Evolutionary conservation across 2,888 invertebrate genomes (phyloP).

Genomic region (Drosophila rubida): DNA sequence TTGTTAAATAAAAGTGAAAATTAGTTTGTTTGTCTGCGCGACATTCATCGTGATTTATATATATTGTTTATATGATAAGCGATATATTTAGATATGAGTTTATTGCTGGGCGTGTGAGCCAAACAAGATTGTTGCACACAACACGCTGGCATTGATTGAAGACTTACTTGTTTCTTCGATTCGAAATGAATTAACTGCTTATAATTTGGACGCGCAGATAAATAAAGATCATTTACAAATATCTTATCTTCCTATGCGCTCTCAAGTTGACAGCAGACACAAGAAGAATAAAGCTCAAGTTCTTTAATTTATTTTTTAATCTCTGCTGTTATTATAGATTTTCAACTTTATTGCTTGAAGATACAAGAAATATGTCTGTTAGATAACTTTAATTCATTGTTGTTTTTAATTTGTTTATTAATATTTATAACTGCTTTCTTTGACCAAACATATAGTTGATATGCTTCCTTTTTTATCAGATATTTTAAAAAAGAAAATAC

Average conservation of each 20-base stretch:
- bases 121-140: constrained; percentile 32
- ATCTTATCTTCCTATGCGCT: neutral
- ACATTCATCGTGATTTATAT: constrained; percentile 68
- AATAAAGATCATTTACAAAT: constrained; percentile 2
- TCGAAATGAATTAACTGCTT: neutral
- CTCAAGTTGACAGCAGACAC: neutral
- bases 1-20: constrained; percentile 76
- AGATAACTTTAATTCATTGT: no score
- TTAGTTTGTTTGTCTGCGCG: constrained; percentile 63
- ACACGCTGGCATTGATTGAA: constrained; percentile 28
- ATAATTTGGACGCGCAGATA: neutral
- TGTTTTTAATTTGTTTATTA: no score
- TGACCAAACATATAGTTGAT: no score
- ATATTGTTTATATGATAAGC: constrained; percentile 29
- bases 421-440: no score
- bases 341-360: neutral
- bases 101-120: constrained; percentile 28
- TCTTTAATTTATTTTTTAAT: neutral
- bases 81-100: constrained; percentile 38
- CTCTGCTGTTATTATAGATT: neutral
- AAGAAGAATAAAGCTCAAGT: neutral
- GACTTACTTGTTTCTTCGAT: constrained; percentile 12
- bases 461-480: no score
- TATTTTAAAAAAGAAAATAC: no score
- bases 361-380: no score